phyloP scores from a whole-genome alignment of 2,888 invertebrate species.

The Bombylius major region DNA sequence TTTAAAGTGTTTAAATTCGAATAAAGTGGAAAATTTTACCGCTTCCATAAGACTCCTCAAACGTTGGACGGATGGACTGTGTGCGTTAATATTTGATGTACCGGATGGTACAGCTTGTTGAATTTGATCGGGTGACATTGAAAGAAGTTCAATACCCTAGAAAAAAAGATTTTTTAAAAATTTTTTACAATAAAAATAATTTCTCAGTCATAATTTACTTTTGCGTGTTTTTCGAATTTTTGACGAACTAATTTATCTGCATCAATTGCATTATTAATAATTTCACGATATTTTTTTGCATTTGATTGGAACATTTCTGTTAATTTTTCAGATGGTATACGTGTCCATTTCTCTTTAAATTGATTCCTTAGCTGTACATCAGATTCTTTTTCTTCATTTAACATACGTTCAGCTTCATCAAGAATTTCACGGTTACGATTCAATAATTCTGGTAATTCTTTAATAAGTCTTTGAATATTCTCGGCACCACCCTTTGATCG shows the following conservation, averaged over 20 bases:
- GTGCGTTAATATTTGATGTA: conserved; percentile 42
- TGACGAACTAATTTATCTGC: conserved; percentile 74
- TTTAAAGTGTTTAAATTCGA: neutral
- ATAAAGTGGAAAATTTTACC: conserved; percentile 28
- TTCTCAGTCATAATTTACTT: conserved; percentile 21
- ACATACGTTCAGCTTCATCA: conserved; percentile 73
- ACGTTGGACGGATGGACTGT: conserved; percentile 48
- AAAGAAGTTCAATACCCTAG: conserved; percentile 68
- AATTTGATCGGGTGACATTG: conserved; percentile 57
- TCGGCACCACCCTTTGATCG: conserved; percentile 64
- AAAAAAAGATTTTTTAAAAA: neutral
- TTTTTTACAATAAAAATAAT: too few relatives aligned
- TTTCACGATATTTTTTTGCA: conserved; percentile 82
- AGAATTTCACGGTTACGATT: conserved; percentile 89
- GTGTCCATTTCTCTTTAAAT: conserved; percentile 86
- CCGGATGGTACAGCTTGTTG: conserved; percentile 55
- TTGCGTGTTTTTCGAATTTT: conserved; percentile 65
- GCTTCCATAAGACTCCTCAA: conserved; percentile 69
- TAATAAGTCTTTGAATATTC: conserved; percentile 57
- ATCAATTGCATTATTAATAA: conserved; percentile 79
- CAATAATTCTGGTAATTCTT: conserved; percentile 79
- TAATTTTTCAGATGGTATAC: conserved; percentile 75
- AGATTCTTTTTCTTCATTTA: conserved; percentile 84
- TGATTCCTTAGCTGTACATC: conserved; percentile 78
- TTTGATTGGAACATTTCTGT: conserved; percentile 83